phyloP scores from a whole-genome alignment of 2,888 invertebrate genomes.

The Ectropis crepuscularia region DNA sequence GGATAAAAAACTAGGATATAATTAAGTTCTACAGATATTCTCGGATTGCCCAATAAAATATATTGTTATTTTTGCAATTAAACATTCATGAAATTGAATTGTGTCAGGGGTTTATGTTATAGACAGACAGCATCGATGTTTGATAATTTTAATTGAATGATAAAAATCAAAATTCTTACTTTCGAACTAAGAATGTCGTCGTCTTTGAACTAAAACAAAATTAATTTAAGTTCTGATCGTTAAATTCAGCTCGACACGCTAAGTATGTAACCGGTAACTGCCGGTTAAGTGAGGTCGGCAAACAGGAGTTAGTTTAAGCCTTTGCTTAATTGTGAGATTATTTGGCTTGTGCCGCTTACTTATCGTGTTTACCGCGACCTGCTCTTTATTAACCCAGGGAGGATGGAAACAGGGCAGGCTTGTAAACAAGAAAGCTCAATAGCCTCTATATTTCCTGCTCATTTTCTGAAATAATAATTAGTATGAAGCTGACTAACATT shows the following conservation, averaged over 20 bases:
- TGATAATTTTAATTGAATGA: no score
- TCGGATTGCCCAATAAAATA: no score
- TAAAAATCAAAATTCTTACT: neutral
- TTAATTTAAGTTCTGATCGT: conserved; percentile 46
- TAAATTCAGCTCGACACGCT: conserved; percentile 48
- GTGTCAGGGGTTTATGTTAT: no score
- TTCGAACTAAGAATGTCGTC: conserved; percentile 30
- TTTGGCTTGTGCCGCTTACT: conserved; percentile 62
- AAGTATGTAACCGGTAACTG: conserved; percentile 39
- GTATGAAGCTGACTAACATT: neutral
- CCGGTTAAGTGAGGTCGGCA: conserved; percentile 48
- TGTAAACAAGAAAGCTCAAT: conserved; percentile 27
- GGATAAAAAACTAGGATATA: neutral
- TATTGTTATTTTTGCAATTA: no score
- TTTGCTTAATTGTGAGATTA: conserved; percentile 69
- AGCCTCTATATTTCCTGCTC: conserved; percentile 8
- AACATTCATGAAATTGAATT: no score
- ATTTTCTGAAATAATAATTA: neutral
- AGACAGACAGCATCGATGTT: no score
- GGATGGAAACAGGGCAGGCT: conserved; percentile 38
- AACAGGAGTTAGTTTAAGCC: conserved; percentile 60
- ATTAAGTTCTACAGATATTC: neutral
- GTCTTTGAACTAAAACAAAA: conserved; percentile 38
- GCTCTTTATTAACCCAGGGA: conserved; percentile 44
- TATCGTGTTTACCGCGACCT: conserved; percentile 63